These are phyloP conservation scores for Lycopodina hypogea DNA, from an alignment of 37 sponge, comb jelly and placozoan genomes.

Conservation along the genomic window DNA sequence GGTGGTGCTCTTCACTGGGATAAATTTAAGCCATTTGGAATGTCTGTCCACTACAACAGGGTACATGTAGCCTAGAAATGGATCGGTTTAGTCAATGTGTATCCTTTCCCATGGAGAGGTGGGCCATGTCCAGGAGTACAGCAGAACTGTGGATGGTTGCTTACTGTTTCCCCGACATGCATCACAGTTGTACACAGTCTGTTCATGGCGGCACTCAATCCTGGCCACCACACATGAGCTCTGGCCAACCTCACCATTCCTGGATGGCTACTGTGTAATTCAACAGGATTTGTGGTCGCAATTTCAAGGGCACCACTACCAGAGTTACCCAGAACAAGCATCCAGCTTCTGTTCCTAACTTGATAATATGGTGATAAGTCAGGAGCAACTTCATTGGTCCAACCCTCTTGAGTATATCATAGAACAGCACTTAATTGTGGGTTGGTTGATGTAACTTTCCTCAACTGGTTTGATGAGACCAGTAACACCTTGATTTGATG, in stretches of 20 bases:
- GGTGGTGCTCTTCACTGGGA: background rate
- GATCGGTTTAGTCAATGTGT: background rate
- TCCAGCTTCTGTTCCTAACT: background rate
- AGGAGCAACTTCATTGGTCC: background rate
- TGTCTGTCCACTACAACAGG: background rate
- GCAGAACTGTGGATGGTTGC: background rate
- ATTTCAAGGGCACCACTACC: background rate
- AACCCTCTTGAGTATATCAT: background rate
- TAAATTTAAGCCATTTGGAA: slow-evolving; percentile 1
- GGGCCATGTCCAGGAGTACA: no score
- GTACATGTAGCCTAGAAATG: background rate
- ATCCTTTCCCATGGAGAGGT: background rate
- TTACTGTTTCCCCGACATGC: background rate
- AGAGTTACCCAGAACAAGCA: background rate
- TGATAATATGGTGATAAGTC: background rate
- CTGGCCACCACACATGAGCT: background rate
- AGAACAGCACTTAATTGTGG: background rate
- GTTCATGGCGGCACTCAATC: background rate
- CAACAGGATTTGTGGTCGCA: background rate
- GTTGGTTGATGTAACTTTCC: no score
- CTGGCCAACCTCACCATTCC: background rate
- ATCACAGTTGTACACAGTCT: background rate
- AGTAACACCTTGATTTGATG: no score
- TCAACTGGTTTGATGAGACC: no score
- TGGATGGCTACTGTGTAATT: background rate